Evolutionary conservation across 2,113 vertebrate species (phyloP).

Genomic region (Hippocampus zosterae): DNA sequence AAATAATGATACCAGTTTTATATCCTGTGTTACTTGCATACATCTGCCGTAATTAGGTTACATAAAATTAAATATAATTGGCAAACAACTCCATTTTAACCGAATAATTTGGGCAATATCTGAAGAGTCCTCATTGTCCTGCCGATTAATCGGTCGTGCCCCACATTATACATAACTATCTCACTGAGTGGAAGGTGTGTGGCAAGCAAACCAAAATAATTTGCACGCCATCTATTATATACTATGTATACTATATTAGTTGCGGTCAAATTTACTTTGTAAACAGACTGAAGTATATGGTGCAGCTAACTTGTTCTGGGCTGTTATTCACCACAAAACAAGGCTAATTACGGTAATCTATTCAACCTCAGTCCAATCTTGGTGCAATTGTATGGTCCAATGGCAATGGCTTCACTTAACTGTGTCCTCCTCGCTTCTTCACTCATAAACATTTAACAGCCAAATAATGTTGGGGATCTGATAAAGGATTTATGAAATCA

Average conservation of each 20-base stretch:
- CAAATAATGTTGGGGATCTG: conserved; percentile 92
- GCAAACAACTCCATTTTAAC: too few relatives aligned
- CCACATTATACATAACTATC: not conserved
- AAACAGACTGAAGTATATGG: conserved; percentile 53
- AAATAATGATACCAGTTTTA: too few relatives aligned
- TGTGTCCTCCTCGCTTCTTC: conserved; percentile 86
- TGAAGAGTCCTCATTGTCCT: too few relatives aligned
- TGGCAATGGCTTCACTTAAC: conserved; percentile 95
- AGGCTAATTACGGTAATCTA: conserved; percentile 96
- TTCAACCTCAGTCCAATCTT: conserved; percentile 91
- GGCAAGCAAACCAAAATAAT: not conserved
- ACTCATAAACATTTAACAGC: conserved; percentile 85
- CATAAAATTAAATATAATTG: too few relatives aligned
- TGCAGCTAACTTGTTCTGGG: conserved; percentile 67
- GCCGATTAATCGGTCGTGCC: too few relatives aligned
- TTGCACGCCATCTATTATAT: not conserved
- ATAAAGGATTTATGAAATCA: conserved; percentile 89
- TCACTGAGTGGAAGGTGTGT: not conserved
- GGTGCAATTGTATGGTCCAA: conserved; percentile 98
- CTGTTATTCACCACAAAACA: conserved; percentile 92
- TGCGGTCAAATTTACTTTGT: conserved; percentile 2
- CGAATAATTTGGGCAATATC: too few relatives aligned
- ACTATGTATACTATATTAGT: not conserved
- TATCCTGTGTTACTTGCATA: too few relatives aligned
- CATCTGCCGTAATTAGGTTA: too few relatives aligned